Evolutionary conservation across 1,140 invertebrate genomes (phyloP).

Genomic region (Aporrectodea caliginosa): DNA sequence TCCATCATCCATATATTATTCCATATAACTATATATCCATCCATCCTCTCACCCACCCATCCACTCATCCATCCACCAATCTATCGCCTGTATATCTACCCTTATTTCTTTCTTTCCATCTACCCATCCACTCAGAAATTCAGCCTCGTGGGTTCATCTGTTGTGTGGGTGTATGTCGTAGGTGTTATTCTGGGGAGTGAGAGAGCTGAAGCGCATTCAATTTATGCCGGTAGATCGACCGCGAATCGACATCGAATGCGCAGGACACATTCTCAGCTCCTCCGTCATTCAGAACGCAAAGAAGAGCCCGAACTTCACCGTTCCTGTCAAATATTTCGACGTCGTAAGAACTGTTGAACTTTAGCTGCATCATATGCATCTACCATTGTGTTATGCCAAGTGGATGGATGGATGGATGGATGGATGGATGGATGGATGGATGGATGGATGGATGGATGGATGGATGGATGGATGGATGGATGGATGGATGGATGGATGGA

Average conservation of each 20-base stretch:
- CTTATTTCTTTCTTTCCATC: too few species aligned
- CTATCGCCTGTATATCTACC: too few species aligned
- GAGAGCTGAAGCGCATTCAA: constrained; percentile 79
- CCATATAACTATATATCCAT: too few species aligned
- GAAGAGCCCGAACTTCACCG: constrained; percentile 80
- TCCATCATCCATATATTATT: too few species aligned
- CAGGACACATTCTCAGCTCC: constrained; percentile 70
- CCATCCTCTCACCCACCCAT: too few species aligned
- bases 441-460: background rate
- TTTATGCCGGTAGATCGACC: constrained; percentile 78
- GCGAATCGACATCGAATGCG: constrained; percentile 82
- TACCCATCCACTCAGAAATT: too few species aligned
- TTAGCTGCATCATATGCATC: background rate
- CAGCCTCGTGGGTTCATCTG: too few species aligned
- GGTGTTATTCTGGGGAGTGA: constrained; percentile 82
- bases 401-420: background rate
- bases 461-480: background rate
- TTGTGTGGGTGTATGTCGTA: too few species aligned
- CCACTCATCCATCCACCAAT: too few species aligned
- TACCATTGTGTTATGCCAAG: background rate
- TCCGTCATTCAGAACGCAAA: constrained; percentile 77
- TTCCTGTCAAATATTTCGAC: constrained; percentile 73
- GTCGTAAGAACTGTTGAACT: constrained; percentile 64
- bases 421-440: background rate
- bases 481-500: background rate